These are phyloP conservation scores for Lagorchestes hirsutus DNA, from an alignment of 2,797 vertebrate species.

Conservation along the genomic window DNA sequence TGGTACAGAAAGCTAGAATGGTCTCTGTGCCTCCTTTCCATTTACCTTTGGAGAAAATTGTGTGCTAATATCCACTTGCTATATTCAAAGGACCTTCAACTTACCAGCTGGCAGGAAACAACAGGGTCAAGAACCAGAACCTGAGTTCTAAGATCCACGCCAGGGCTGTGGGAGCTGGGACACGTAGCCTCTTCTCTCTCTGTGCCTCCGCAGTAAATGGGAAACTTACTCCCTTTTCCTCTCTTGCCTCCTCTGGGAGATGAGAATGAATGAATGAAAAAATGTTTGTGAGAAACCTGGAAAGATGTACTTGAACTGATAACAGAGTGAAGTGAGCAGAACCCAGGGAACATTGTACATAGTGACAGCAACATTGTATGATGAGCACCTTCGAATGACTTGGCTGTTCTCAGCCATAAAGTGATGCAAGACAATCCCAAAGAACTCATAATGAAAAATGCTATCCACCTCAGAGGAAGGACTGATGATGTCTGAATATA, in stretches of 20 bases:
- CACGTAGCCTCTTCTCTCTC: accelerated
- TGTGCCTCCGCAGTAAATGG: not conserved
- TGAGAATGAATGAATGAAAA: not conserved
- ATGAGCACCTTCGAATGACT: not conserved
- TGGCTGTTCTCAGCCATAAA: not conserved
- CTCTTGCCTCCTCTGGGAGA: not conserved
- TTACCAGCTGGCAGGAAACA: not conserved
- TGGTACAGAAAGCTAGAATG: not conserved
- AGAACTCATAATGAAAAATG: not conserved
- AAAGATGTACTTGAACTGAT: not conserved
- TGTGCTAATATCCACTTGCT: not conserved
- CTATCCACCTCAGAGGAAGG: not conserved
- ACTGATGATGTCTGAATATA: not conserved
- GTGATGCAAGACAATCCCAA: not conserved
- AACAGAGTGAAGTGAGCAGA: not conserved
- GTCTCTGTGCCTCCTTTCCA: not conserved
- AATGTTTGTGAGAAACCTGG: not conserved
- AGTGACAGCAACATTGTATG: not conserved
- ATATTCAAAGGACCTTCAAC: not conserved
- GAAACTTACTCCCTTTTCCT: not conserved
- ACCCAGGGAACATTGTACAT: not conserved
- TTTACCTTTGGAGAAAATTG: not conserved
- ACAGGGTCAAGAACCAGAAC: not conserved
- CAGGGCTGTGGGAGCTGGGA: not conserved
- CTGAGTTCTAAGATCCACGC: no score